phyloP scores from a whole-genome alignment of 1,140 invertebrate species.

The Heliconius melpomene region DNA sequence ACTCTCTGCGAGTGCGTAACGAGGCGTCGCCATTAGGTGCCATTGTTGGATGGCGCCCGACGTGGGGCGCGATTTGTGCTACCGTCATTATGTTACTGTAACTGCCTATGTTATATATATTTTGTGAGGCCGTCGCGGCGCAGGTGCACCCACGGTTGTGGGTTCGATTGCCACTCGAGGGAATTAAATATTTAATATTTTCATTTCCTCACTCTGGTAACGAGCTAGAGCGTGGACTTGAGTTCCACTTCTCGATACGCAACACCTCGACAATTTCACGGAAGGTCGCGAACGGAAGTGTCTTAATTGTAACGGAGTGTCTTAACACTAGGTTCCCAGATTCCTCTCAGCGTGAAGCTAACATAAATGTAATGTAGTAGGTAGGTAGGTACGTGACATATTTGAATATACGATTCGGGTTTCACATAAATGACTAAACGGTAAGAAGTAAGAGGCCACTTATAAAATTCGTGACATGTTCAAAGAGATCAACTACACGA shows the following conservation, averaged over 20 bases:
- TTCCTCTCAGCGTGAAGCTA: too few relatives aligned
- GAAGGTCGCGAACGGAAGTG: too few relatives aligned
- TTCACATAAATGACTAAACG: neutral
- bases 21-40: conserved; percentile 64
- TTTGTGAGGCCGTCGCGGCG: too few relatives aligned
- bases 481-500: neutral
- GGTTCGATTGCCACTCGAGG: too few relatives aligned
- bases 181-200: too few relatives aligned
- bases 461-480: conserved; percentile 6
- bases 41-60: conserved; percentile 63
- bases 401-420: neutral
- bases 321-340: too few relatives aligned
- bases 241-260: too few relatives aligned
- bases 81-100: conserved; percentile 32
- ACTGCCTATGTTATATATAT: neutral
- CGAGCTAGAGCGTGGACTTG: too few relatives aligned
- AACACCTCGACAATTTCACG: too few relatives aligned
- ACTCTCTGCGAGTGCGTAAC: conserved; percentile 57
- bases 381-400: neutral
- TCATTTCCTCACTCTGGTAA: too few relatives aligned
- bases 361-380: neutral
- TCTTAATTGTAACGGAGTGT: too few relatives aligned
- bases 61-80: conserved; percentile 42
- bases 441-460: neutral
- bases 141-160: too few relatives aligned